phyloP scores from a whole-genome alignment of 2,113 vertebrate species.

The Rhinoptilus africanus region DNA sequence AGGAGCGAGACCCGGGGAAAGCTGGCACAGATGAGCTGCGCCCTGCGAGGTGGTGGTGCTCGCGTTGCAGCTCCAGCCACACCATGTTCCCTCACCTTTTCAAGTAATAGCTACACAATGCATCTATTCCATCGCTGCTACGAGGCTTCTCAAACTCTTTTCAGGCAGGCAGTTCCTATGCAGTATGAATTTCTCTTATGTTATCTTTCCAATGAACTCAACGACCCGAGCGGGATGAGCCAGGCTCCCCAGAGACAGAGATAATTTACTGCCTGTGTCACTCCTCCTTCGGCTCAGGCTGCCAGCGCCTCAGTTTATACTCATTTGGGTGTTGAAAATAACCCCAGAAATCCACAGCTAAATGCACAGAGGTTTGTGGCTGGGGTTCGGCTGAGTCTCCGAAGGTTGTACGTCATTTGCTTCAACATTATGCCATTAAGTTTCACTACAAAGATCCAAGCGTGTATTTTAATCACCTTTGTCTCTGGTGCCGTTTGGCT shows the following conservation, averaged over 20 bases:
- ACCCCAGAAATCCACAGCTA: background rate
- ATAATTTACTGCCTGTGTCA: background rate
- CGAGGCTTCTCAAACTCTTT: background rate
- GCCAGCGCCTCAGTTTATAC: background rate
- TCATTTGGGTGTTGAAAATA: background rate
- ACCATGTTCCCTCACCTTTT: background rate
- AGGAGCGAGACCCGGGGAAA: no score
- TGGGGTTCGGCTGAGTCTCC: background rate
- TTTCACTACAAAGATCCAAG: background rate
- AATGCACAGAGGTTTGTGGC: background rate
- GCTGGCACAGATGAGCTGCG: background rate
- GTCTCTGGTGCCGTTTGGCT: background rate
- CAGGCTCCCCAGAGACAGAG: background rate
- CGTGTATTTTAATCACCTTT: background rate
- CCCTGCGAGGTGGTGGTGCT: background rate
- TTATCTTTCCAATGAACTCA: background rate
- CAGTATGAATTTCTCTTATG: background rate
- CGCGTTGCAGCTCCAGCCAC: background rate
- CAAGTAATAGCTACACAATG: background rate
- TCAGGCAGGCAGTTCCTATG: background rate
- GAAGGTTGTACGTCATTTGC: background rate
- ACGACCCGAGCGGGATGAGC: fast-evolving
- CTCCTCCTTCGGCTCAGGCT: background rate
- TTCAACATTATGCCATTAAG: background rate
- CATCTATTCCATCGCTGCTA: background rate